Evolutionary conservation across 2,113 vertebrate species (phyloP).

Genomic region (Oostethus manadensis): DNA sequence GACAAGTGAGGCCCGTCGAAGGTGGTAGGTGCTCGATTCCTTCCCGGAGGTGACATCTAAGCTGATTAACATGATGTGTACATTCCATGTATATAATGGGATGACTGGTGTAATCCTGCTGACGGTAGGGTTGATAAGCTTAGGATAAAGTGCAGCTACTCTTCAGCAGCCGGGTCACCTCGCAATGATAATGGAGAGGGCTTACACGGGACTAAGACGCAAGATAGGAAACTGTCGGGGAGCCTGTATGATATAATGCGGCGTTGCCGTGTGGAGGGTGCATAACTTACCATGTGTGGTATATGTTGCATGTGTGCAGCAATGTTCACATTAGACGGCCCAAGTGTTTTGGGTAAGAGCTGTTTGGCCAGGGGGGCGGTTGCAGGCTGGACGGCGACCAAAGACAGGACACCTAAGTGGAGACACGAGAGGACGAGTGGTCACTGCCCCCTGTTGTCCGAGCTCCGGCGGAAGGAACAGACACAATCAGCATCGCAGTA

Average conservation of each 20-base stretch:
- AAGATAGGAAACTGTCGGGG: constrained; percentile 11
- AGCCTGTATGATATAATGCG: not conserved
- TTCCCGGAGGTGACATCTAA: constrained; percentile 51
- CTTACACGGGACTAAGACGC: constrained; percentile 51
- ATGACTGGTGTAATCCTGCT: constrained; percentile 72
- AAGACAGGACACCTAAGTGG: constrained; percentile 83
- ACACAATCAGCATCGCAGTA: not conserved
- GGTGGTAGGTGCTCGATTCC: constrained; percentile 37
- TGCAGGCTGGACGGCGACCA: constrained; percentile 91
- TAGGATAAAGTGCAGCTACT: constrained; percentile 56
- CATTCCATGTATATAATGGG: constrained; percentile 61
- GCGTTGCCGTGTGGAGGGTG: too few species aligned
- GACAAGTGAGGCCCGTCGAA: constrained; percentile 6
- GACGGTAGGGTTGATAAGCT: constrained; percentile 70
- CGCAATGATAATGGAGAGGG: constrained; percentile 60
- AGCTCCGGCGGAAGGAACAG: not conserved
- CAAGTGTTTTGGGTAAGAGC: constrained; percentile 96
- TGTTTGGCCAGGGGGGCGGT: constrained; percentile 87
- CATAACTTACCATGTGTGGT: constrained; percentile 84
- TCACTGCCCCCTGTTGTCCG: constrained; percentile 41
- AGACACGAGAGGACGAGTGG: constrained; percentile 19
- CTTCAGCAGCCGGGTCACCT: constrained; percentile 58
- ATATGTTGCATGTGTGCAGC: constrained; percentile 85
- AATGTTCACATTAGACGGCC: constrained; percentile 95
- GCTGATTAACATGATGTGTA: constrained; percentile 58